Evolutionary conservation across 1,140 invertebrate genomes (phyloP).

Genomic region (Oryctes rhinoceros): DNA sequence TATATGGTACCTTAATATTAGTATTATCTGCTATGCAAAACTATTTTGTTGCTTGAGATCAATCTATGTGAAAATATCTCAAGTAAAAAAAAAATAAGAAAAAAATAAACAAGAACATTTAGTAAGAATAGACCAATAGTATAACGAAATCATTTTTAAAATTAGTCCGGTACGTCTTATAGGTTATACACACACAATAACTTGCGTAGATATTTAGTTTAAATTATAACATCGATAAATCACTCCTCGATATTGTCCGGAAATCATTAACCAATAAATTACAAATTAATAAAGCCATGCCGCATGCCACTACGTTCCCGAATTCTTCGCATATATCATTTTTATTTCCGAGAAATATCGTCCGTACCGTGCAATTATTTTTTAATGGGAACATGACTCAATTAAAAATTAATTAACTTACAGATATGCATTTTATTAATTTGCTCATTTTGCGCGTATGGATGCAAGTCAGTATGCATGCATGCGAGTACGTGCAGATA

Average conservation of each 20-base stretch:
- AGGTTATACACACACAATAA: background rate
- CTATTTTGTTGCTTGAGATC: too few species aligned
- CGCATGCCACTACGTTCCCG: background rate
- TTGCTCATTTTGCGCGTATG: constrained; percentile 13
- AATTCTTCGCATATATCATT: constrained; percentile 18
- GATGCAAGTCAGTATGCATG: background rate
- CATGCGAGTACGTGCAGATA: background rate
- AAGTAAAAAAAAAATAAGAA: too few species aligned
- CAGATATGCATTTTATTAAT: constrained; percentile 25
- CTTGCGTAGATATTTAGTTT: background rate
- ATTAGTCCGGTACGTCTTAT: too few species aligned
- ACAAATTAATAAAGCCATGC: constrained; percentile 19
- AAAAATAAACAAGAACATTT: too few species aligned
- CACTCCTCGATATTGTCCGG: background rate
- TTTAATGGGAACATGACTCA: constrained; percentile 32
- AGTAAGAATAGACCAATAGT: too few species aligned
- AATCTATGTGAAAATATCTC: too few species aligned
- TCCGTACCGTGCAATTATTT: background rate
- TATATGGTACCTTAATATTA: too few species aligned
- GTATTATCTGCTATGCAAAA: too few species aligned
- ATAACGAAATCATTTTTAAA: too few species aligned
- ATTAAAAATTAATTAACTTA: constrained; percentile 35
- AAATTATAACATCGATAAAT: background rate
- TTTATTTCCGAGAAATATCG: constrained; percentile 16
- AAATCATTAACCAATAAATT: constrained; percentile 16